Conservation (phyloP, 2,888 invertebrate genomes). For the Elegia similella region DNA sequence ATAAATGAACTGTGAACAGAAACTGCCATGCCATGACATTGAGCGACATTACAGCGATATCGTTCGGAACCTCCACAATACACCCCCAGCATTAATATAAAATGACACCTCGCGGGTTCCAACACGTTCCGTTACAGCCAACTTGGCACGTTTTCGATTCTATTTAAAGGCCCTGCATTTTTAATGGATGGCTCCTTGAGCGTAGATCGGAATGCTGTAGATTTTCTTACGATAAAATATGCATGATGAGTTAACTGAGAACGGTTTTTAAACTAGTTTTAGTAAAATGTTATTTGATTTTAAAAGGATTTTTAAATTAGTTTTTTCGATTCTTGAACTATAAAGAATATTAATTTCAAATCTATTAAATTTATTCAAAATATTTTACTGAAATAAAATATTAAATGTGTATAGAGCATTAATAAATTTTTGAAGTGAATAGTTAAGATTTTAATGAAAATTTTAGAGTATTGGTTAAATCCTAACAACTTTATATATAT, state of each 20-base stretch:
- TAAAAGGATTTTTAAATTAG: not conserved
- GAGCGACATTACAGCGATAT: not conserved
- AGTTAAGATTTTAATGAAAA: too few species aligned
- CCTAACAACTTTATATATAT: too few species aligned
- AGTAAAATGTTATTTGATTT: not conserved
- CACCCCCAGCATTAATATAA: slow-evolving; percentile 16
- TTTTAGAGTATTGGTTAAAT: too few species aligned
- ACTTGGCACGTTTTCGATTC: slow-evolving; percentile 73
- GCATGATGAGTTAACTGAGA: slow-evolving; percentile 1
- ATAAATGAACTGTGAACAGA: too few species aligned
- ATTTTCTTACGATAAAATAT: slow-evolving; percentile 15
- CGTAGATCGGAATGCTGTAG: slow-evolving; percentile 14
- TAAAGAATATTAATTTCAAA: too few species aligned
- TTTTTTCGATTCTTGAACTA: not conserved
- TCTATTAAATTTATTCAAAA: too few species aligned
- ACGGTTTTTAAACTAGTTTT: not conserved
- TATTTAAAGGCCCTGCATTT: slow-evolving; percentile 70
- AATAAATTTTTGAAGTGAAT: too few species aligned
- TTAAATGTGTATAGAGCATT: too few species aligned
- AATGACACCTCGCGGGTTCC: slow-evolving; percentile 15
- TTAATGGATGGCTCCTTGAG: slow-evolving; percentile 46
- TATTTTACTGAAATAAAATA: too few species aligned
- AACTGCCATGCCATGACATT: too few species aligned
- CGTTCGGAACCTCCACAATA: slow-evolving; percentile 3
- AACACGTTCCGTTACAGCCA: slow-evolving; percentile 14